Base-by-base conservation (phyloP, 2,797 vertebrate genomes). In the Octomys mimax region DNA sequence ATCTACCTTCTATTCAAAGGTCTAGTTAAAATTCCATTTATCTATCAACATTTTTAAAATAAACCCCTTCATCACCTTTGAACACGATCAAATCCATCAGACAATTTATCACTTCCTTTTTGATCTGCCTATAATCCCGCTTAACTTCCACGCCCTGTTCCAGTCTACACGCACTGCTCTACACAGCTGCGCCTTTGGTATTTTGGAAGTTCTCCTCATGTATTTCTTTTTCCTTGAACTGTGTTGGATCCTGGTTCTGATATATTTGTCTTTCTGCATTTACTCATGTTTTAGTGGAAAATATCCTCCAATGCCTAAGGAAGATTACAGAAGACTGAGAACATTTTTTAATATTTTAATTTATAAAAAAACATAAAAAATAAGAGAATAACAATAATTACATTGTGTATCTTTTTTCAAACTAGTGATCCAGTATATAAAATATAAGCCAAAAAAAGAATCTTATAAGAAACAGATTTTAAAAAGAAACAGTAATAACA, bases 241-340 rank as follows among this genome's bases (percentile, higher is more conserved):
- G 0, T 33, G 18, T 26, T 79, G 28, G 6, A 59, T 78, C 16
- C 28, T 79, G 8, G 3, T 46, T 95, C 54, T 59, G 12, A 13
- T 57, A 52, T 62, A 31, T 80, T 86, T 91, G 52, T 87, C 71
- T 71, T 66, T 79, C 18, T 57, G n/a, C 6, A 22, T 62, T 90
- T 84, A n/a, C 13, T 64, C 36, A 94, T 77, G 3, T 92, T 84
- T 95, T 86, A 61, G 8, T 86, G 70, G 52, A 54, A 89, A 93
- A 96, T 59, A 83, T 36, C 52, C 18, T 96, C 14, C 5, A 82
- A 9, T 54, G 71, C 57, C 57, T 21, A 1, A 91, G 81, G 89
- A 93, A 91, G 12, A 79, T 26, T 46, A 62, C 3, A 81, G 11
- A 39, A 2, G 13, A 82, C 5, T 71, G n/a, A 87, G 83, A 79